These are phyloP conservation scores for Guaruba guarouba DNA, from an alignment of 2,113 vertebrate species.

Conservation along the genomic window DNA sequence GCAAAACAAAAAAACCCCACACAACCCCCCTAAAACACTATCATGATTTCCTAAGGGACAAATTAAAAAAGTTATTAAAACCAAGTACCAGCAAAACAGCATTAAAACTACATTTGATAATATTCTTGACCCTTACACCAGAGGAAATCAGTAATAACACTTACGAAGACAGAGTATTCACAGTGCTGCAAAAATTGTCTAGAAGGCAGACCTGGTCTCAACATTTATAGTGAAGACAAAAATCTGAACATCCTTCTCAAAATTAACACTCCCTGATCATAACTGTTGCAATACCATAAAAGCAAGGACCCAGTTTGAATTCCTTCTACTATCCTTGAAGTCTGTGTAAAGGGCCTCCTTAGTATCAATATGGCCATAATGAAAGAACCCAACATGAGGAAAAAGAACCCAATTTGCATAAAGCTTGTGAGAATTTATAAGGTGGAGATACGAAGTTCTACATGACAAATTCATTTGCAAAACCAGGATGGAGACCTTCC, in stretches of 20 bases:
- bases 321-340: background rate
- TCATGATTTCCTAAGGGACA: background rate
- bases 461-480: background rate
- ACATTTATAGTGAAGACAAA: background rate
- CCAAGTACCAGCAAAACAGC: background rate
- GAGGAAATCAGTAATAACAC: background rate
- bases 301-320: background rate
- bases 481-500: background rate
- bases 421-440: background rate
- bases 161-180: background rate
- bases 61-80: background rate
- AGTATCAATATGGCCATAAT: background rate
- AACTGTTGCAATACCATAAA: background rate
- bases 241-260: background rate
- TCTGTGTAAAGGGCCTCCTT: background rate
- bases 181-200: background rate
- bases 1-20: background rate
- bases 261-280: background rate
- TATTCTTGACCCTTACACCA: background rate
- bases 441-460: background rate
- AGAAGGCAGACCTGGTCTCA: background rate
- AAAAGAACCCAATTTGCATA: background rate
- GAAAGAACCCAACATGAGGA: background rate
- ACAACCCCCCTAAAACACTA: too few relatives aligned
- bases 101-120: background rate